Evolutionary conservation across 2,113 vertebrate genomes (phyloP).

Genomic region (Oenanthe melanoleuca): DNA sequence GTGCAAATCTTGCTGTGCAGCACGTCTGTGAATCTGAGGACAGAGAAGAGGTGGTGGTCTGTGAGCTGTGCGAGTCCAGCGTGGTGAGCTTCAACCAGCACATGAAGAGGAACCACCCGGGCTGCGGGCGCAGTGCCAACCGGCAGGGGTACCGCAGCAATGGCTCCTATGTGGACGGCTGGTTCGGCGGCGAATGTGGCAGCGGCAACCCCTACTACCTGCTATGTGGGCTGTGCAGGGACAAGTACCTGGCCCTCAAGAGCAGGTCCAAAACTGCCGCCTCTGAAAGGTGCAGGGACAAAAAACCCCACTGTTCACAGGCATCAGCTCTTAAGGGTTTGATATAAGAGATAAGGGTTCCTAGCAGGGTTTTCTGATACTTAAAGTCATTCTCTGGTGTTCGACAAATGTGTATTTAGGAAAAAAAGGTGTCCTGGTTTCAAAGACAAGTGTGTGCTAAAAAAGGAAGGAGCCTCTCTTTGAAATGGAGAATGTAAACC

Average conservation of each 20-base stretch:
- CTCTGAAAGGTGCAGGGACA: slow-evolving; percentile 86
- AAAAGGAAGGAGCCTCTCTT: too few species aligned
- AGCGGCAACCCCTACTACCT: slow-evolving; percentile 97
- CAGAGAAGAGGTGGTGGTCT: slow-evolving; percentile 93
- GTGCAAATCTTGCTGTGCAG: slow-evolving; percentile 71
- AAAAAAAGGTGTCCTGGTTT: neutral
- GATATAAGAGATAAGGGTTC: neutral
- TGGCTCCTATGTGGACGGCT: slow-evolving; percentile 96
- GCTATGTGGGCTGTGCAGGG: slow-evolving; percentile 90
- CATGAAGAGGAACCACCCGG: slow-evolving; percentile 97
- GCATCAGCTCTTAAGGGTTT: neutral
- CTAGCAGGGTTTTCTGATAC: neutral
- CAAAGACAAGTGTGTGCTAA: too few species aligned
- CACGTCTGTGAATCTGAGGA: slow-evolving; percentile 96
- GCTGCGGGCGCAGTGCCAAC: slow-evolving; percentile 95
- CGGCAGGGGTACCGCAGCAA: slow-evolving; percentile 97
- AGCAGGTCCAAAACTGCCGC: slow-evolving; percentile 86
- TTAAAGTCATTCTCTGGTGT: neutral
- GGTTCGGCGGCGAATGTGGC: slow-evolving; percentile 97
- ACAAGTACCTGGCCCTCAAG: slow-evolving; percentile 92
- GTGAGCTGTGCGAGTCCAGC: slow-evolving; percentile 92
- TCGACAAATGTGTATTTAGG: neutral
- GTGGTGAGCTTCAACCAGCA: slow-evolving; percentile 97
- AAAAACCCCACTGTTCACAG: neutral
- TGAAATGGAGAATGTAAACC: too few species aligned